Evolutionary conservation across 2,797 vertebrate genomes (phyloP), one percentile per base, ranked within the genome.

Genomic region (Poeciliopsis presidionis): DNA sequence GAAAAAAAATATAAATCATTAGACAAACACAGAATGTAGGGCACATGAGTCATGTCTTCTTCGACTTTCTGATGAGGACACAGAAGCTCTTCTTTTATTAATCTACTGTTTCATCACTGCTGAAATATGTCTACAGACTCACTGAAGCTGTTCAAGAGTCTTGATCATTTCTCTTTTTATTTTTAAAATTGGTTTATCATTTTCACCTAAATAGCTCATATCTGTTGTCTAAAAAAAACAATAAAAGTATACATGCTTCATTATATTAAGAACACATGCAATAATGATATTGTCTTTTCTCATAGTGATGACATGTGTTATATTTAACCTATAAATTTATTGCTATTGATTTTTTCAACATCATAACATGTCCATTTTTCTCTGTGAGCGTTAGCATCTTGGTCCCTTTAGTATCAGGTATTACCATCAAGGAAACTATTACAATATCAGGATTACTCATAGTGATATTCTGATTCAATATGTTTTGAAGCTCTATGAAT

Each of bases 31-130:
- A 9, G 43, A 43, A 53, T 13, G 18, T 28, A 43, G 22, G 43
- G n/a, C 43, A 78, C 49, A 43, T 77, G 67, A 77, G 63, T 74
- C 13, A 46, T 39, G 22, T 57, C 69, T 70, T 75, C 74, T 59
- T 51, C 28, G 7, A 59, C 0, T 0, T 59, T 33, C 7, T 67
- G 7, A 33, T 49, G 45, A 74, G 55, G 30, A 8, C 1, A 33
- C 20, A 43, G 39, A 41, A 76, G 59, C 47, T 79, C 71, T 65
- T 28, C 22, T 41, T 25, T 55, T 46, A 69, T 28, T 72, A 36
- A 7, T 74, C 3, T 20, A 28, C 5, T 41, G 2, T 46, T 49
- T 9, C 41, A 12, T 43, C 28, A 36, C 8, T 59, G 65, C 30
- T 72, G 71, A 51, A 67, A 74, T 61, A 75, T 11, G 45, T 81